These are phyloP conservation scores for Eilema griseolum DNA, from an alignment of 2,888 invertebrate species.

Conservation along the genomic window DNA sequence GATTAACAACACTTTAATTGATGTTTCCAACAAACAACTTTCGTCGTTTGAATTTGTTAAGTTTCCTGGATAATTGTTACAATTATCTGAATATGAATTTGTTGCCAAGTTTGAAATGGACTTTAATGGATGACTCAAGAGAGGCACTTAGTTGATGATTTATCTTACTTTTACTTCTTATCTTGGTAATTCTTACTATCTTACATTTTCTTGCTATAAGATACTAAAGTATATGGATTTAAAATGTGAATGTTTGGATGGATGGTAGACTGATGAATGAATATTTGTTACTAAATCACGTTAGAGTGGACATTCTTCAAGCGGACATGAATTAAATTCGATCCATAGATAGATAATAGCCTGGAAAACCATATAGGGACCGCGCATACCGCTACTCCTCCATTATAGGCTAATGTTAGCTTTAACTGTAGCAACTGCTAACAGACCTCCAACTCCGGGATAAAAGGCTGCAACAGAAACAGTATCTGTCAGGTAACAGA, in stretches of 20 bases:
- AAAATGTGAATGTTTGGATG: too few relatives aligned
- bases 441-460: too few relatives aligned
- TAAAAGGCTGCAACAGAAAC: too few relatives aligned
- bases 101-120: background rate
- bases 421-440: too few relatives aligned
- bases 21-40: background rate
- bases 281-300: background rate
- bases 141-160: background rate
- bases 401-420: too few relatives aligned
- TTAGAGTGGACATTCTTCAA: background rate
- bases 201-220: background rate
- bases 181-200: background rate
- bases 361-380: background rate
- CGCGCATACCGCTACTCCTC: too few relatives aligned
- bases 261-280: background rate
- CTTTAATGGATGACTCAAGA: slow-evolving; percentile 5
- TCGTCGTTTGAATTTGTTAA: background rate
- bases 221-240: too few relatives aligned
- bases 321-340: background rate
- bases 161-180: background rate
- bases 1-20: background rate
- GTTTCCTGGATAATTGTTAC: background rate
- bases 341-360: background rate
- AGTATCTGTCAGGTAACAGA: too few relatives aligned
- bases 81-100: slow-evolving; percentile 6